These are phyloP conservation scores for Zhuqinia jingwanae DNA, from an alignment of 2,888 invertebrate species.

Conservation along the genomic window DNA sequence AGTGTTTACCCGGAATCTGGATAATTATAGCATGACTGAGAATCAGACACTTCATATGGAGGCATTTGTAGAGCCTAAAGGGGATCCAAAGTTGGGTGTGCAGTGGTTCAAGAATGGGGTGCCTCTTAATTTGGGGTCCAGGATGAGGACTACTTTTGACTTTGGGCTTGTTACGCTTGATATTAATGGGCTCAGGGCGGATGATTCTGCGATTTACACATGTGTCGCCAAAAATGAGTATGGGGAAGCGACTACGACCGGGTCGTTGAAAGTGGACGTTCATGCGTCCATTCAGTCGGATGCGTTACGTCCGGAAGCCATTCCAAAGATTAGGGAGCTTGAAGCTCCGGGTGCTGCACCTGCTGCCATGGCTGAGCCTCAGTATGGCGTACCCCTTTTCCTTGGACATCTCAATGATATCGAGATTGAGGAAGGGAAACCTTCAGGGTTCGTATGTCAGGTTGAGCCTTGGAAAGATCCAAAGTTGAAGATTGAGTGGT, in stretches of 20 bases:
- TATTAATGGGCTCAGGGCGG: slow-evolving; percentile 91
- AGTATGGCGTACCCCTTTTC: slow-evolving; percentile 95
- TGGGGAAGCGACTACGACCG: slow-evolving; percentile 96
- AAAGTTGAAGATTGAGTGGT: slow-evolving; percentile 88
- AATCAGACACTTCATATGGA: slow-evolving; percentile 93
- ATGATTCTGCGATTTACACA: slow-evolving; percentile 96
- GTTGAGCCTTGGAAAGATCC: slow-evolving; percentile 79
- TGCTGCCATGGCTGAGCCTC: slow-evolving; percentile 87
- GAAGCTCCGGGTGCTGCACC: slow-evolving; percentile 89
- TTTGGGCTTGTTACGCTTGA: slow-evolving; percentile 97
- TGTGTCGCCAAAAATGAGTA: slow-evolving; percentile 93
- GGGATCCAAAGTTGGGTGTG: slow-evolving; percentile 84
- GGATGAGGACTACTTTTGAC: slow-evolving; percentile 90
- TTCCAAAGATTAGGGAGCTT: slow-evolving; percentile 91
- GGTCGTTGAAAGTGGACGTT: slow-evolving; percentile 91
- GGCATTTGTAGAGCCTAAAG: slow-evolving; percentile 94
- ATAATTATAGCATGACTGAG: slow-evolving; percentile 91
- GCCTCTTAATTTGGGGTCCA: slow-evolving; percentile 86
- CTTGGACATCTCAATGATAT: slow-evolving; percentile 95
- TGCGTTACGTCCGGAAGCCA: slow-evolving; percentile 93
- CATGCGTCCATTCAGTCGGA: slow-evolving; percentile 92
- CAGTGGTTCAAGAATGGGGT: slow-evolving; percentile 97
- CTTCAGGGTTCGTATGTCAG: slow-evolving; percentile 96
- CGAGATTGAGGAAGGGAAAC: slow-evolving; percentile 95
- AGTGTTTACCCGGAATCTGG: slow-evolving; percentile 95